Base-by-base conservation (phyloP, 2,888 invertebrate genomes). In the Coleophora deauratella region DNA sequence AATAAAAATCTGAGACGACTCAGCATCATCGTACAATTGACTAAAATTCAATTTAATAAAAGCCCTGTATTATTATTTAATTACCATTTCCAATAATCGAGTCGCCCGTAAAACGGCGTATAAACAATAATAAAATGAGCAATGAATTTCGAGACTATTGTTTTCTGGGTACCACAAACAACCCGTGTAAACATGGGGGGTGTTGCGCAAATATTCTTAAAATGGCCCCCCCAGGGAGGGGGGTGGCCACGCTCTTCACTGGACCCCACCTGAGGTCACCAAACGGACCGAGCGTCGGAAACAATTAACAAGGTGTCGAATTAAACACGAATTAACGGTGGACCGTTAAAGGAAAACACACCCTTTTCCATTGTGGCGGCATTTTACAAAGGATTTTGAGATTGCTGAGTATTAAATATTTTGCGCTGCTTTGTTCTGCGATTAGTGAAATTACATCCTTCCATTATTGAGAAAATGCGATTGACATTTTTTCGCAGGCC, bases 281-380 rank as follows among this genome's bases (percentile, higher is more conserved):
- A 81, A 75, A 79, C 77, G 73, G 75, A 74, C 77, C 66, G 67
- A 75, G 79, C 72, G 78, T 76, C 70, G 75, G 70, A 84, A 84
- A 84, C 84, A 85, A 85, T 85, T 85, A 85, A 85, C 85, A 78
- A 85, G 85, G 85, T 85, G 85, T 85, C 85, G 85, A 85, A 85
- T 85, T 85, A 85, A 79, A 85, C 80, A 76, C 80, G 78, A 82
- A 81, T 85, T 85, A 85, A 78, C 81, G 81, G 70, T 76, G 66
- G 62, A 67, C 72, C 74, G 78, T 79, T 81, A 78, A 81, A 76
- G 80, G 80, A 80, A 80, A 77, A 78, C 21, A 75, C 66, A 77
- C 81, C 85, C 82, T 82, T 84, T 79, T 74, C 80, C 81, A 82
- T 84, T 85, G 81, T 78, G 63, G 64, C 62, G 59, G 58, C 71